Base-by-base conservation (phyloP, 2,113 vertebrate species). In the Urocolius indicus region DNA sequence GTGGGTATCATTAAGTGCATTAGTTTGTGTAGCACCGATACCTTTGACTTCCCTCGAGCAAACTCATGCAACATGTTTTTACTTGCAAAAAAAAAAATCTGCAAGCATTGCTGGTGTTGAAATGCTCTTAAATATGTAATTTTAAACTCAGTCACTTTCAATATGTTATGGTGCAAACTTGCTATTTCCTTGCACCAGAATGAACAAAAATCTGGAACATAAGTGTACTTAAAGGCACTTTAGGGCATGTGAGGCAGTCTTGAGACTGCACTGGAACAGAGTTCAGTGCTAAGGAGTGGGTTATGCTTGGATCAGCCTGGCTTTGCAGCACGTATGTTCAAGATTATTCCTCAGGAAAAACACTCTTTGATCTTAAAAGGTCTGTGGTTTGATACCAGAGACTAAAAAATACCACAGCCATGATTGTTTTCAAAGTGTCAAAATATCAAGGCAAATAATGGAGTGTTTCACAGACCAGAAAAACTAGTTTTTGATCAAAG, bases 31-130 rank as follows among this genome's bases (percentile, higher is more conserved):
- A 41, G 38, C 2, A 9, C 21, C 27, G 46, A 11, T 41, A 34
- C 8, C 26, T 17, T 5, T 48, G 38, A 32, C 59, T 67, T 61
- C 26, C 52, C n/a, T 43, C 2, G 1, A 30, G 32, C 27, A 6
- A 34, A 27, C 24, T 1, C 0, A 4, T 30, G 34, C 1, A 1
- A 4, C 48, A 18, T 7, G 18, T 4, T 67, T 84, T 61, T 38
- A 43, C 48, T 74, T 74, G 34, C 24, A 2, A n/a, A 58, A 41
- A 58, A 41, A 58, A 71, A 34, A 13, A 26, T 18, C 29, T 43
- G 38, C 46, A 43, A 36, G 30, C 59, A 59, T 48, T 65, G 45
- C 16, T 32, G 13, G 10, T 41, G 10, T 54, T 23, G 12, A 75
- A 49, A 23, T 32, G 34, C 13, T 55, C 16, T 68, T 11, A 61